phyloP scores from a whole-genome alignment of 2,888 invertebrate species.

The Selenia dentaria region DNA sequence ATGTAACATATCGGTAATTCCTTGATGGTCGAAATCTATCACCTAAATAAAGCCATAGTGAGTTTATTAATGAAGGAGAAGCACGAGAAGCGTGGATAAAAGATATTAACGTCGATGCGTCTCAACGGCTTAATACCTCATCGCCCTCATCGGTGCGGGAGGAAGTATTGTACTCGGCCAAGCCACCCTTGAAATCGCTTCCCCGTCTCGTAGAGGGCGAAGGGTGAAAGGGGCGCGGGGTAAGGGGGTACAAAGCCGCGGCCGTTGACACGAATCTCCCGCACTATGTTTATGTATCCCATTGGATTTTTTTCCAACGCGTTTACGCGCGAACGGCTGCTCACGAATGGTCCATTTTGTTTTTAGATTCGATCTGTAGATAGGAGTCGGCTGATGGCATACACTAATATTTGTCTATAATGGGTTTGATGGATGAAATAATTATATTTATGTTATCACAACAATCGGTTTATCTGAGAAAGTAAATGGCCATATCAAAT shows the following conservation, averaged over 20 bases:
- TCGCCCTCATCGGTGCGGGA: constrained; percentile 69
- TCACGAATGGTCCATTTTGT: constrained; percentile 63
- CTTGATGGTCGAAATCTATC: constrained; percentile 44
- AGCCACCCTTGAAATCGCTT: constrained; percentile 75
- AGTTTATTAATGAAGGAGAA: constrained; percentile 51
- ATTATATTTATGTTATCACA: background rate
- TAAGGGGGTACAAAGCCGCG: constrained; percentile 60
- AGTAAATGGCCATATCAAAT: no score
- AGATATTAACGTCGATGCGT: constrained; percentile 64
- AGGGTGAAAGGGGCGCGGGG: constrained; percentile 41
- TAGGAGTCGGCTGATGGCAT: constrained; percentile 31
- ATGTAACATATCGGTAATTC: constrained; percentile 29
- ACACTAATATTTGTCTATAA: constrained; percentile 22
- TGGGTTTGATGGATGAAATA: background rate
- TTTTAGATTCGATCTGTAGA: constrained; percentile 54
- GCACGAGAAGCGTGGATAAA: constrained; percentile 50
- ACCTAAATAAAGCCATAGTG: constrained; percentile 54
- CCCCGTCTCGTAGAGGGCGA: constrained; percentile 53
- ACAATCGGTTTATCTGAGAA: background rate
- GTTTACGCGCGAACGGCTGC: constrained; percentile 62
- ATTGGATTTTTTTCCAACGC: constrained; percentile 70
- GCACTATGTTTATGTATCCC: constrained; percentile 73
- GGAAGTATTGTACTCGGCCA: constrained; percentile 61
- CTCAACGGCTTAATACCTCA: constrained; percentile 71
- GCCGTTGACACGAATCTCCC: constrained; percentile 81